Evolutionary conservation across 2,888 invertebrate genomes (phyloP), one percentile per base, ranked within the genome.

Genomic region (Dynastes grantii): DNA sequence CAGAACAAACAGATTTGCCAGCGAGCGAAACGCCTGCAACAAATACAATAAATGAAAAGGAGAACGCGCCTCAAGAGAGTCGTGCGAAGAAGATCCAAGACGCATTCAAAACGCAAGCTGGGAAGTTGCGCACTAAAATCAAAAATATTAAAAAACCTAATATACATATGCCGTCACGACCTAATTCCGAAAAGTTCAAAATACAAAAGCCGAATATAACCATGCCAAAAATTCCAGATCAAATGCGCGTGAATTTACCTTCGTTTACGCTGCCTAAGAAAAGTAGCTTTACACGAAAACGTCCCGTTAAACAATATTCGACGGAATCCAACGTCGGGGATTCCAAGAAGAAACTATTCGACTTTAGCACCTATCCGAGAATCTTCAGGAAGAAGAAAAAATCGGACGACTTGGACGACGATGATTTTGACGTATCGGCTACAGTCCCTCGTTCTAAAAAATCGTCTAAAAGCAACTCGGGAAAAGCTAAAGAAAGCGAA

Each of bases 291-390:
- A 85, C 77, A 80, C 83, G 88, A 83, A 90, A 90, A 79, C 86
- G 86, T 76, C 82, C 87, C 22, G 81, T 87, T 76, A 88, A 88
- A 84, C 89, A 89, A 81, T 86, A 87, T 77, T 89, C 90, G 76
- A 92, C 91, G 63, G 90, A 91, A 83, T 90, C 91, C 6, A 89
- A 90, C 49, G 89, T 88, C 32, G 90, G 90, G 67, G 90, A 91
- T 63, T 90, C 90, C 67, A 91, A 91, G 83, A 92, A 91, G 84
- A 92, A 91, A 83, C 90, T 91, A 81, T 94, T 95, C 85, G 94
- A 95, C 87, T 93, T 94, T 81, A 92, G 93, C 83, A 96, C 96
- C 0, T 95, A 94, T 86, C 96, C 96, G 0, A 92, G 95, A 83
- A 91, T 96, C 82, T 93, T 94, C 84, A 88, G 87, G 79, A 81